Base-by-base conservation (phyloP, 2,797 vertebrate genomes). In the Thunnus albacares region DNA sequence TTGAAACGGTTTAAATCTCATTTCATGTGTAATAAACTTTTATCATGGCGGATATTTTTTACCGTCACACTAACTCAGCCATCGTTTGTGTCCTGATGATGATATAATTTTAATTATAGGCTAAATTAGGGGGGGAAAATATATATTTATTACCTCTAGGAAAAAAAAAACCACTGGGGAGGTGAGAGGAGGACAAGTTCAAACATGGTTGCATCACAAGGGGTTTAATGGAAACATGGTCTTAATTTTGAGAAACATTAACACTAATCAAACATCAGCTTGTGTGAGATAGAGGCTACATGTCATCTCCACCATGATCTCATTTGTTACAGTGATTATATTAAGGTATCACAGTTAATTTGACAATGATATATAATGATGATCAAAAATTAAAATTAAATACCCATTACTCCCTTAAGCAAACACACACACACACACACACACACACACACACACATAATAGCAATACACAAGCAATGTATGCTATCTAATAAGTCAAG, bases 271-370 rank as follows among this genome's bases (percentile, higher is more conserved):
- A 85, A 79, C 2, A 22, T 22, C 22, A 71, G 47, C 52, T 77
- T 71, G 71, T 63, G 67, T 56, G 56, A 66, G 64, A 80, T 18
- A 1, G 70, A 81, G 73, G 58, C 75, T 81, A 74, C 63, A 81
- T 83, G 75, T 81, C 78, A 85, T 67, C 71, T 53, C 41, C 17
- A 15, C 26, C 53, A 13, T 65, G 41, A 82, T 85, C 86, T 73
- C 75, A 90, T 91, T 90, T 83, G 81, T 87, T 84, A 84, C 73
- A 56, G 14, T 86, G 81, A 89, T 91, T 85, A 82, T 67, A 81
- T 90, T 77, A 85, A 81, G 33, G 68, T 80, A 63, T 89, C 85
- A 53, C 59, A 43, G 81, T 78, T 88, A 83, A 89, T 87, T 84
- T 87, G 85, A 88, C 81, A 83, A 74, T 88, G 84, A 90, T 66